phyloP scores from a whole-genome alignment of 2,113 vertebrate species.

The Leucopsar rothschildi region DNA sequence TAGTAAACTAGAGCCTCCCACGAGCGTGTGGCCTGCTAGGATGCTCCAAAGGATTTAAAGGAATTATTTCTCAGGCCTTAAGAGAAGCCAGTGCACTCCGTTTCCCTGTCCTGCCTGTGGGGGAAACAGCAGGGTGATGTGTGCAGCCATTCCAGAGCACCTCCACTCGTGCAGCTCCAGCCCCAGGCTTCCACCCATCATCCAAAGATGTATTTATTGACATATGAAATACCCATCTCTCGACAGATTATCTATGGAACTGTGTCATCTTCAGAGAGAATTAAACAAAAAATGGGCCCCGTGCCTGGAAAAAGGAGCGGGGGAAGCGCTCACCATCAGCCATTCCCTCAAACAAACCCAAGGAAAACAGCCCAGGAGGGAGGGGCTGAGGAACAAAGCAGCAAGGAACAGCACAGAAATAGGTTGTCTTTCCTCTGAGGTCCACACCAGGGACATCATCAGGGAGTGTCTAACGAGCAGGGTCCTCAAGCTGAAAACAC shows the following conservation, averaged over 20 bases:
- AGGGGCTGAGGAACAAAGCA: slow-evolving; percentile 35
- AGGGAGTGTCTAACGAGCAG: background rate
- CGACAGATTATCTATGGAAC: background rate
- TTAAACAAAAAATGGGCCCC: background rate
- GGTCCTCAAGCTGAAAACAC: background rate
- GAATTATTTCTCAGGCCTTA: background rate
- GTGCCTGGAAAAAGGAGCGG: background rate
- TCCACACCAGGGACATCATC: background rate
- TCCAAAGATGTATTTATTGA: background rate
- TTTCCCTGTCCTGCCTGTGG: background rate
- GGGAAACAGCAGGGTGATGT: background rate
- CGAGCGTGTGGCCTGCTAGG: background rate
- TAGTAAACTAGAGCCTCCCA: slow-evolving; percentile 22
- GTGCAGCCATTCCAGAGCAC: background rate
- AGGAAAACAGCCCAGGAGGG: background rate
- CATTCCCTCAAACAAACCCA: background rate
- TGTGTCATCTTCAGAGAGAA: background rate
- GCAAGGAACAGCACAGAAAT: background rate
- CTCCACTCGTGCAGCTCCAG: background rate
- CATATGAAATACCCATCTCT: background rate
- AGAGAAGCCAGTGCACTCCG: background rate
- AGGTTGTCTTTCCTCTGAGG: background rate
- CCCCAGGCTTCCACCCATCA: background rate
- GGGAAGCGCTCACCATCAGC: background rate
- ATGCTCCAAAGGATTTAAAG: background rate